A percentile compares a stretch with the other conserved stretches of the same genome.
These are phyloP conservation scores for Scotopteryx bipunctaria DNA, from an alignment of 2,888 invertebrate genomes.

Conservation along the genomic window DNA sequence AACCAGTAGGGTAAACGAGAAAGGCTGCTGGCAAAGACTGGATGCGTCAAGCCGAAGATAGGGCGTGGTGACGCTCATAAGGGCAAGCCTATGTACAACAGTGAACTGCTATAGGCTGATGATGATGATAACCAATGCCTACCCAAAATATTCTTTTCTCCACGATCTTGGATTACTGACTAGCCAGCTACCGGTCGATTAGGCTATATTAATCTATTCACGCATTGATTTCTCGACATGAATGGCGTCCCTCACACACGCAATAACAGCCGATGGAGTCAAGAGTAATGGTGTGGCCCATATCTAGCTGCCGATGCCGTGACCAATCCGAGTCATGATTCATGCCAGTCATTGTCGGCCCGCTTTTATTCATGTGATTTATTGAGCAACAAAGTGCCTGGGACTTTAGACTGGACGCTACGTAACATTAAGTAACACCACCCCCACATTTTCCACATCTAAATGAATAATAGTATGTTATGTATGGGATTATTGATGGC, in stretches of 20 bases:
- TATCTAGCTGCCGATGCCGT: constrained; percentile 4
- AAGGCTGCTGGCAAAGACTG: too few relatives aligned
- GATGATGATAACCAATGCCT: too few relatives aligned
- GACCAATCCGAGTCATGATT: constrained; percentile 24
- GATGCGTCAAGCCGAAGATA: too few relatives aligned
- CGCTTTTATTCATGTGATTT: not conserved
- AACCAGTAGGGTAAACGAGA: too few relatives aligned
- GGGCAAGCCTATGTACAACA: too few relatives aligned
- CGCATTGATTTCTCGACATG: constrained; percentile 17
- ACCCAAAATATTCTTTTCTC: too few relatives aligned
- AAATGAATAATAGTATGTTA: too few relatives aligned
- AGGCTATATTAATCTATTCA: constrained; percentile 2
- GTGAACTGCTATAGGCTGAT: too few relatives aligned
- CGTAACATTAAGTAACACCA: not conserved
- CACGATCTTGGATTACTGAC: too few relatives aligned
- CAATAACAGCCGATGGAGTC: constrained; percentile 19
- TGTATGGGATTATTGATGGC: too few relatives aligned
- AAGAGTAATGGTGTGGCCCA: constrained; percentile 21
- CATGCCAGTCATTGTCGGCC: constrained; percentile 14
- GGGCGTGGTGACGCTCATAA: too few relatives aligned
- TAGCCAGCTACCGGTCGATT: constrained; percentile 6
- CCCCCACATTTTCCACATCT: too few relatives aligned
- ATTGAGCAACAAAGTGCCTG: not conserved
- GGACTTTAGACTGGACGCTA: not conserved
- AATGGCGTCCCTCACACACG: constrained; percentile 20